Evolutionary conservation across 2,113 vertebrate species (phyloP), one percentile per base, ranked within the genome.

Genomic region (Numenius arquata): DNA sequence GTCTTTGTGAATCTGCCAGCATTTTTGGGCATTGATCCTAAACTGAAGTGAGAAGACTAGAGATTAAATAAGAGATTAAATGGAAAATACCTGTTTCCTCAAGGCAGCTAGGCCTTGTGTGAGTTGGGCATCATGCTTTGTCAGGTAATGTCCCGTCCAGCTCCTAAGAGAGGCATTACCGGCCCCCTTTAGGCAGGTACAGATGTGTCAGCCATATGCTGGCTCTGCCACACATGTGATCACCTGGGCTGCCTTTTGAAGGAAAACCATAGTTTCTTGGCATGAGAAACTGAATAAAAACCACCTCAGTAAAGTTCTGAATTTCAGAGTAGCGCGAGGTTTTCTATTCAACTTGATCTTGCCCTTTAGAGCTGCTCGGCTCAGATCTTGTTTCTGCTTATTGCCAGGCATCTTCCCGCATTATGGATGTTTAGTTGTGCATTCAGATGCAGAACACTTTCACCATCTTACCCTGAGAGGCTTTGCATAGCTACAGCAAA

Each of bases 231-330:
- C 8, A 1, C 5, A 18, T 32, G 18, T 70, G 41, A 63, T 85
- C 38, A 29, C 27, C 59, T 75, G 68, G 20, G 40, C 74, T 88
- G 55, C 38, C 65, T 93, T 68, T 72, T 3, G 3, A 29, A 63
- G 25, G 15, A 48, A 80, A 77, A 55, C 18, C 0, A 0, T 23
- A 17, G 32, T 13, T 2, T 11, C 8, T 29, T 5, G 34, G 53
- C 8, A 62, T 41, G 30, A 82, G 43, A 76, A 91, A 48, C 32
- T 89, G 36, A 59, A 32, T 59, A 29, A 87, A 92, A 89, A 47
- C 0, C 32, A 72, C 17, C 32, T 71, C 40, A 56, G 53, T 85
- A 15, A 89, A 72, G 58, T 68, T 63, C 34, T 82, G 22, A 66
- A 66, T 38, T 59, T 80, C 40, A 74, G 50, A 73, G 41, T 32